Percentiles rank a stretch among this genome's conserved stretches.
These are phyloP conservation scores for Lochmaea crataegi DNA, from an alignment of 2,888 invertebrate genomes.

Conservation along the genomic window DNA sequence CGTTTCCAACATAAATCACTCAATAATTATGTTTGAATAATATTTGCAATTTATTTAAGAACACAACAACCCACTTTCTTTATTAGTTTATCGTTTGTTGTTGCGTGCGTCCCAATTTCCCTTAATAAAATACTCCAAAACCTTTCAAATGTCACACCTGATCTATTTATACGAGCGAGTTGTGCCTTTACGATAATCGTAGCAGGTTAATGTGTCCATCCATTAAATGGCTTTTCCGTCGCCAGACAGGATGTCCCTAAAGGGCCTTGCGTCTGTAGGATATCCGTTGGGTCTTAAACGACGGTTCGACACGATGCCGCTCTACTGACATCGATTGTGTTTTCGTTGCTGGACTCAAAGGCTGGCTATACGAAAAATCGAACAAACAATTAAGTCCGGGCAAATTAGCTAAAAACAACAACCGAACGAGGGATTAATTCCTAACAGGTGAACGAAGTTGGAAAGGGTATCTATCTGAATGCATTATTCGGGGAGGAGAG, in stretches of 20 bases:
- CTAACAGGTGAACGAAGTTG: too few species aligned
- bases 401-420: too few species aligned
- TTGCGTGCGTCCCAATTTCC: constrained; percentile 16
- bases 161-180: constrained; percentile 34
- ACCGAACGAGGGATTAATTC: too few species aligned
- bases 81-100: background rate
- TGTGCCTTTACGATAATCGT: constrained; percentile 37
- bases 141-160: constrained; percentile 32
- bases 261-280: constrained; percentile 53
- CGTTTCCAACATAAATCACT: too few species aligned
- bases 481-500: too few species aligned
- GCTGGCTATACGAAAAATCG: background rate
- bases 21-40: too few species aligned
- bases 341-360: constrained; percentile 39
- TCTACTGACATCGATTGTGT: constrained; percentile 52
- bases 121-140: constrained; percentile 21
- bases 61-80: background rate
- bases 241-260: constrained; percentile 53
- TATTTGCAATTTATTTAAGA: background rate
- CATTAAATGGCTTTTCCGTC: constrained; percentile 44
- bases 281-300: constrained; percentile 53
- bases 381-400: background rate
- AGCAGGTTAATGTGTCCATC: constrained; percentile 50
- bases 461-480: too few species aligned
- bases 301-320: constrained; percentile 33